These are phyloP conservation scores for Miichthys miiuy DNA, from an alignment of 2,797 vertebrate species.

Conservation along the genomic window DNA sequence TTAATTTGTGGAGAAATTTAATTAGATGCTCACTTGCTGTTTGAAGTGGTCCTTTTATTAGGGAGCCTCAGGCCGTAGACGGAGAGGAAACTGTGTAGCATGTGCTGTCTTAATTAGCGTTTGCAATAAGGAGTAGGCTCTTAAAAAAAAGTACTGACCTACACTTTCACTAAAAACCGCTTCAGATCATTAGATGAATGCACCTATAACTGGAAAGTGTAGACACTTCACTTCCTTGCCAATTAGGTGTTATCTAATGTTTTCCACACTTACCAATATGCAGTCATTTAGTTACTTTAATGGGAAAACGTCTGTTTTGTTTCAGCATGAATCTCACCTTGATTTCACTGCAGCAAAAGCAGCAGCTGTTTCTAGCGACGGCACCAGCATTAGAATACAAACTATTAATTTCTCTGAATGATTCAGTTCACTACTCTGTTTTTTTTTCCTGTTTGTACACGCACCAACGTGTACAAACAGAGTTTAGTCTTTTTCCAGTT, in stretches of 20 bases:
- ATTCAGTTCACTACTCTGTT: background rate
- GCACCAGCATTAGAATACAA: too few relatives aligned
- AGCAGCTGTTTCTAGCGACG: background rate
- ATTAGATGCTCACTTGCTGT: constrained; percentile 73
- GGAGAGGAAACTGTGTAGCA: constrained; percentile 29
- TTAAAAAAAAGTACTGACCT: constrained; percentile 1
- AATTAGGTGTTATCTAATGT: constrained; percentile 13
- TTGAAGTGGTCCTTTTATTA: constrained; percentile 70
- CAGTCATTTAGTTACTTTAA: constrained; percentile 14
- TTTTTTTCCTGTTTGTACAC: background rate
- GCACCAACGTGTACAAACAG: background rate
- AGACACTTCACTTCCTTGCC: background rate
- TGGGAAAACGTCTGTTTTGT: constrained; percentile 19
- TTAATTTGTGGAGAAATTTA: constrained; percentile 73
- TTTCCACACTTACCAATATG: constrained; percentile 1
- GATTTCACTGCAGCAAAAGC: constrained; percentile 20
- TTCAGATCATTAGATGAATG: constrained; percentile 21
- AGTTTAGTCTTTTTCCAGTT: background rate
- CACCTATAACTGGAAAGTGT: constrained; percentile 17
- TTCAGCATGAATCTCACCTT: constrained; percentile 21
- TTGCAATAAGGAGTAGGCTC: constrained; percentile 26
- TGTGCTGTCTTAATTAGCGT: constrained; percentile 62
- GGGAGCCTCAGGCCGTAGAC: constrained; percentile 46
- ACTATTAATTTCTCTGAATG: constrained; percentile 10
- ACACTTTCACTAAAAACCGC: constrained; percentile 23